phyloP scores from a whole-genome alignment of 1,140 invertebrate genomes.

The Trissolcus basalis region DNA sequence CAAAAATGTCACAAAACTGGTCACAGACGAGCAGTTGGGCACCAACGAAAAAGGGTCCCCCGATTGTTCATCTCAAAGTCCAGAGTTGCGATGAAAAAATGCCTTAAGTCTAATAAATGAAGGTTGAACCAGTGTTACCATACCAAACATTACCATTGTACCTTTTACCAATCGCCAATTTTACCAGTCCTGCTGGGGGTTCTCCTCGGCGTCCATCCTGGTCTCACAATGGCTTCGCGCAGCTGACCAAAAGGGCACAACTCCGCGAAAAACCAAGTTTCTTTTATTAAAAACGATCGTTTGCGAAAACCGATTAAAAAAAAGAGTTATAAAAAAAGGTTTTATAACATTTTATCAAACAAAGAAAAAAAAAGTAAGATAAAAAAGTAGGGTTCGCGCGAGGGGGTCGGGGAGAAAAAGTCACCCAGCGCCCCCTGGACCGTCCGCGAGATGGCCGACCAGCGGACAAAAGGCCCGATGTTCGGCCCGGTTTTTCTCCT shows the following conservation, averaged over 20 bases:
- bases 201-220: slow-evolving; percentile 17
- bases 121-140: slow-evolving; percentile 10
- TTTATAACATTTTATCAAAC: background rate
- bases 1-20: no score
- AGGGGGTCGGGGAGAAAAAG: slow-evolving; percentile 26
- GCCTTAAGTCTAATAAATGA: background rate
- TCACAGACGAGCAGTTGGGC: no score
- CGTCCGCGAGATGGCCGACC: slow-evolving; percentile 38
- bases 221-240: slow-evolving; percentile 31
- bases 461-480: slow-evolving; percentile 58
- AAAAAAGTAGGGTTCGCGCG: slow-evolving; percentile 2
- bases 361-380: slow-evolving; percentile 13
- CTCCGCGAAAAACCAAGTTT: slow-evolving; percentile 46
- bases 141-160: slow-evolving; percentile 34
- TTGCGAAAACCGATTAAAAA: slow-evolving; percentile 43
- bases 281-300: slow-evolving; percentile 41
- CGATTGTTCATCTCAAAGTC: no score
- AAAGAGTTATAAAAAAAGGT: slow-evolving; percentile 15
- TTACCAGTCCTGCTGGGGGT: background rate
- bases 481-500: slow-evolving; percentile 38
- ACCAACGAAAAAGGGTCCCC: no score
- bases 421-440: slow-evolving; percentile 9
- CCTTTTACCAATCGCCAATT: slow-evolving; percentile 3
- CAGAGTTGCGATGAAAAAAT: background rate
- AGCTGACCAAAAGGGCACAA: slow-evolving; percentile 50